Evolutionary conservation across 2,113 vertebrate species (phyloP), one percentile per base, ranked within the genome.

Genomic region (Albula goreensis): DNA sequence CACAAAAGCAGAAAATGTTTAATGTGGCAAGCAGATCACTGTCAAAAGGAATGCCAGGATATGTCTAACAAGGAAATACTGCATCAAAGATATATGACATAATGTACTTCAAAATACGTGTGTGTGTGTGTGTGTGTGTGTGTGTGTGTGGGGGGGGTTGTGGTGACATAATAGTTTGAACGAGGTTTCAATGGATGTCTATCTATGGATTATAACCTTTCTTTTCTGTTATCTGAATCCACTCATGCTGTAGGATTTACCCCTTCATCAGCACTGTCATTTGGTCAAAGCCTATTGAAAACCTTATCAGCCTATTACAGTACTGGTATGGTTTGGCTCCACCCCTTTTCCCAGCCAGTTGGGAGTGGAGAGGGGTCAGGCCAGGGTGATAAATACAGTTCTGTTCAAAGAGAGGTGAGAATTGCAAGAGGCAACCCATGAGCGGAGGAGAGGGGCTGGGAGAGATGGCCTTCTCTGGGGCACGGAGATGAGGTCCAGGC

Each of bases 261-360:
- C 56, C 22, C 63, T 70, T 83, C 49, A 83, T 70, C 82, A 83
- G 15, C 41, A 51, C 60, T 31, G 74, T 89, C 56, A 84, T 74
- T 82, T 86, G 82, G 84, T 87, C 81, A 89, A 88, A 86, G 84
- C 50, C 81, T 82, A 78, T 74, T 51, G 60, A 80, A 86, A 87
- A 89, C 89, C 87, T 83, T 78, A 90, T 90, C 79, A 88, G 50
- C 82, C 41, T 81, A 63, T 66, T 9, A 60, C 10, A 63, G 56
- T 85, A n/a, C 11, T 81, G 83, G 41, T 50, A 83, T n/a, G 78
- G 15, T 0, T 80, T 15, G 85, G 77, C 85, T 50, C 86, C 52
- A n/a, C 48, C 56, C 74, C 50, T 41, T 48, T 22, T 85, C 9
- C 52, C 49, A 9, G 78, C 56, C 56, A 60, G 52, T 25, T 19